A percentile compares a stretch with the other conserved stretches of the same genome.
Conservation (phyloP, 2,113 vertebrate species). For the Brevimyrus niger region DNA sequence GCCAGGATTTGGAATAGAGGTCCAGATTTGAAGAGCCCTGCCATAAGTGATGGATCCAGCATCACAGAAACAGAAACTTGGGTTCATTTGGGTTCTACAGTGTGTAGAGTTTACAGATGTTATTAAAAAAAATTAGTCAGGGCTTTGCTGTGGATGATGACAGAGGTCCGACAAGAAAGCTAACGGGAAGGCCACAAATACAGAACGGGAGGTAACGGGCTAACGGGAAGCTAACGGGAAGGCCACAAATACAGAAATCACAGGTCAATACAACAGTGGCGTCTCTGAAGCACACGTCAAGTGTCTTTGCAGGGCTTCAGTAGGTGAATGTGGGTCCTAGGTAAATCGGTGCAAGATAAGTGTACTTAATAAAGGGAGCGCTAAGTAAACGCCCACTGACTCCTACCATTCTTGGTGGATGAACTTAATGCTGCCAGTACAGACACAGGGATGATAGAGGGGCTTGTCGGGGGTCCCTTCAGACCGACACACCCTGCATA, state of each 20-base stretch:
- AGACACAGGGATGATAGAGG: slow-evolving; percentile 95
- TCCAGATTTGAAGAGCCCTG: not conserved
- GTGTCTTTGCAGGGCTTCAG: not conserved
- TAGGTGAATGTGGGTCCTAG: not conserved
- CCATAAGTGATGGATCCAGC: not conserved
- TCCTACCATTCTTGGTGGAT: slow-evolving; percentile 99
- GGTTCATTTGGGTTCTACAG: not conserved
- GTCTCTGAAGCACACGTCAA: not conserved
- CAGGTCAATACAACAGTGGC: not conserved
- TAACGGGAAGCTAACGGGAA: not conserved
- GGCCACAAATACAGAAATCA: not conserved
- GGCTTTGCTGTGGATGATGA: not conserved
- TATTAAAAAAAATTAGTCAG: not conserved
- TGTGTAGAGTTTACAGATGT: not conserved
- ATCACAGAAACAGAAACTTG: not conserved
- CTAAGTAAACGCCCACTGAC: not conserved
- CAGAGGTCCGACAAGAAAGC: not conserved
- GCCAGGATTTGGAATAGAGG: not conserved
- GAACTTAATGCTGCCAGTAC: slow-evolving; percentile 99
- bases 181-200: not conserved
- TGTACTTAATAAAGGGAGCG: not conserved
- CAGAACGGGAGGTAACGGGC: no score
- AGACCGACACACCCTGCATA: slow-evolving; percentile 95
- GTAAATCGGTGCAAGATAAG: not conserved
- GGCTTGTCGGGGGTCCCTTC: slow-evolving; percentile 96